Conservation (phyloP, 2,113 vertebrate species). For the Crypturellus undulatus region DNA sequence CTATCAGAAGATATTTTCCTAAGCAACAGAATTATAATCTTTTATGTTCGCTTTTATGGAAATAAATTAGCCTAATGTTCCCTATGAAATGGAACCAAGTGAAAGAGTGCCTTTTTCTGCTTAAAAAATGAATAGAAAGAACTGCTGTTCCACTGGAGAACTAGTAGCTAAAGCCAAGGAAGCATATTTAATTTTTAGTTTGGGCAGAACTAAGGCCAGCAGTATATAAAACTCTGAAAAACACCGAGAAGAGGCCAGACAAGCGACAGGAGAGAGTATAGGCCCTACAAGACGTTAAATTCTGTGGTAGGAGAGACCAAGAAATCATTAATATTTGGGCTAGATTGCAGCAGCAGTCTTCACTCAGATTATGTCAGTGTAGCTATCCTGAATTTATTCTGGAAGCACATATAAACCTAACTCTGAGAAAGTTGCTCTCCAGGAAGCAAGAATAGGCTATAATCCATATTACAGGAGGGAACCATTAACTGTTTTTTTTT, state of each 20-base stretch:
- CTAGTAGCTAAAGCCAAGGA: not conserved
- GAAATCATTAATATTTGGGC: rapidly evolving
- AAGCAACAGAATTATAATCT: not conserved
- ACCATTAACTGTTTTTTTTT: not conserved
- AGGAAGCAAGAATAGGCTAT: too few species aligned
- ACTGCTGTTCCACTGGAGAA: not conserved
- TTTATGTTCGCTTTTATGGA: not conserved
- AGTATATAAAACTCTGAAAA: not conserved
- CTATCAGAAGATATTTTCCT: not conserved
- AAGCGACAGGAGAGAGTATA: rapidly evolving
- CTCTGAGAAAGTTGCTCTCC: too few species aligned
- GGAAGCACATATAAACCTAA: not conserved
- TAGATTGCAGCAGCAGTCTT: not conserved
- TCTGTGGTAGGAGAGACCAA: not conserved
- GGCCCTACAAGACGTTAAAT: not conserved
- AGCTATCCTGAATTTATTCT: not conserved
- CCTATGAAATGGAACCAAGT: not conserved
- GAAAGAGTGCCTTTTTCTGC: not conserved
- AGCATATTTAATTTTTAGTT: not conserved
- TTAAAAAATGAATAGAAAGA: not conserved
- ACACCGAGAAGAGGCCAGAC: not conserved
- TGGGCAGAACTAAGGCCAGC: not conserved
- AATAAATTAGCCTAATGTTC: conserved; percentile 21
- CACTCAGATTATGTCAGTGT: not conserved
- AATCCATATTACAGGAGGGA: not conserved